These are phyloP conservation scores for Andrena minutula DNA, from an alignment of 2,888 invertebrate genomes.

Conservation along the genomic window DNA sequence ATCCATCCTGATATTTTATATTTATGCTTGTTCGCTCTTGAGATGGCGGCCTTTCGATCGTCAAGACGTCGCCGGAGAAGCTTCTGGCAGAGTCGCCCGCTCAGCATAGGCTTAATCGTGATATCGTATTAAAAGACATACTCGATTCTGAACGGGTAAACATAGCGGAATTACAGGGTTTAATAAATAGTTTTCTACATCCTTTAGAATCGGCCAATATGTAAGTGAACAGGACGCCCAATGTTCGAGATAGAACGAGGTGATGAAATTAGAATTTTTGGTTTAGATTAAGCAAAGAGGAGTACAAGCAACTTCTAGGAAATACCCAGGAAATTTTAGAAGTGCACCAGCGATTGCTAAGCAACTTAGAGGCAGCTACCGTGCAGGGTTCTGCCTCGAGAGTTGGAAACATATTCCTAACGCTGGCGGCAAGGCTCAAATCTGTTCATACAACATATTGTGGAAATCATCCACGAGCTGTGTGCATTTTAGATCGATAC, in stretches of 20 bases:
- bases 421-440: constrained; percentile 93
- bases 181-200: constrained; percentile 93
- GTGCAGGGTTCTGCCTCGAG: constrained; percentile 91
- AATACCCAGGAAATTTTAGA: constrained; percentile 95
- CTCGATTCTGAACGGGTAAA: constrained; percentile 97
- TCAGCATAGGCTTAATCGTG: constrained; percentile 91
- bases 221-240: constrained; percentile 87
- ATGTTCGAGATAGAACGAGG: not conserved
- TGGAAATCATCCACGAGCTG: constrained; percentile 96
- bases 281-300: constrained; percentile 91
- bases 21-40: constrained; percentile 25
- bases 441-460: constrained; percentile 95
- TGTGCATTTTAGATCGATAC: constrained; percentile 96
- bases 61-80: constrained; percentile 90
- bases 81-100: constrained; percentile 84
- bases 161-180: constrained; percentile 94
- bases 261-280: not conserved
- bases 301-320: constrained; percentile 94
- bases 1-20: not conserved
- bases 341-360: constrained; percentile 93
- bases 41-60: constrained; percentile 87
- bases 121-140: constrained; percentile 95
- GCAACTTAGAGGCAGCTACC: constrained; percentile 91
- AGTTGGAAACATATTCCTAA: constrained; percentile 96
- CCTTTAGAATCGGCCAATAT: constrained; percentile 95